Percentiles rank a stretch among this genome's conserved stretches.
These are phyloP conservation scores for Polia nebulosa DNA, from an alignment of 2,888 invertebrate genomes.

Conservation along the genomic window DNA sequence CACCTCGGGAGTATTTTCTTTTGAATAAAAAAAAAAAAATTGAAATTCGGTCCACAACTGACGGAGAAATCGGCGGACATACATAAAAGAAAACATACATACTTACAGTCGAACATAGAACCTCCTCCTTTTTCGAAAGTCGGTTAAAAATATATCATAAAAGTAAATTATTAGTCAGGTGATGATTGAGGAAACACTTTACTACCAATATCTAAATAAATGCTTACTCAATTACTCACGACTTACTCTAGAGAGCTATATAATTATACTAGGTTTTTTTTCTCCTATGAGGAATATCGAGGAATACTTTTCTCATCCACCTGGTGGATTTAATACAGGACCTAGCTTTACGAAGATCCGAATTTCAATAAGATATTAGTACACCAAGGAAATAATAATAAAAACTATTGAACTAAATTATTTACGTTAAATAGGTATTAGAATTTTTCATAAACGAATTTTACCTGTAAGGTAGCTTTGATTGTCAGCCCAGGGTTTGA, in stretches of 20 bases:
- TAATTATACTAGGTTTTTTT: background rate
- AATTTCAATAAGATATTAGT: constrained; percentile 16
- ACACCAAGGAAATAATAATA: background rate
- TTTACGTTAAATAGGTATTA: background rate
- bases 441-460: too few species aligned
- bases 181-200: background rate
- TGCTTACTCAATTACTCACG: too few species aligned
- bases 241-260: background rate
- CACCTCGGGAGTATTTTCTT: too few species aligned
- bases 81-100: too few species aligned
- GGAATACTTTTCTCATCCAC: background rate
- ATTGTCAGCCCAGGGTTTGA: too few species aligned
- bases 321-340: constrained; percentile 1
- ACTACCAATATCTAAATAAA: background rate
- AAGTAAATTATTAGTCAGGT: background rate
- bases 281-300: background rate
- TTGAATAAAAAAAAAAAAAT: too few species aligned
- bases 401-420: background rate
- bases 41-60: too few species aligned
- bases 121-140: too few species aligned
- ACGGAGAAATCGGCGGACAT: too few species aligned
- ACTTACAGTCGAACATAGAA: too few species aligned
- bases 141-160: background rate
- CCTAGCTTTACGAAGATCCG: background rate
- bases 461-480: too few species aligned